A percentile compares a stretch with the other conserved stretches of the same genome.
phyloP scores from a whole-genome alignment of 2,797 vertebrate species.

The Spondyliosoma cantharus region DNA sequence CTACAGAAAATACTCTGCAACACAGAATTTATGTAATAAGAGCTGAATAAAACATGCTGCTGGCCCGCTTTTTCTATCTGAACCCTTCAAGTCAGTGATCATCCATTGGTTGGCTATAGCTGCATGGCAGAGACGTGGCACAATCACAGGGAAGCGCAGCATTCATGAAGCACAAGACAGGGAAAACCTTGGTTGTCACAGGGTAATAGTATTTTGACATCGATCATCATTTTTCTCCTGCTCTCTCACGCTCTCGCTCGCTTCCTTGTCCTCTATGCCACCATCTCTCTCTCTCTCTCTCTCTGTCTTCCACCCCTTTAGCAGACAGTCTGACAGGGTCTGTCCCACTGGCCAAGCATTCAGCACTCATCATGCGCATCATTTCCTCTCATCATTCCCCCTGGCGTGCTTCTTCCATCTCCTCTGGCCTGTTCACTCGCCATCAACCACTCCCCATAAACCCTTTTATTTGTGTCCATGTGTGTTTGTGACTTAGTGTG shows the following conservation, averaged over 20 bases:
- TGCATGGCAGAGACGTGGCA: slow-evolving; percentile 26
- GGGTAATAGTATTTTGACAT: slow-evolving; percentile 71
- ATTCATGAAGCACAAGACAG: slow-evolving; percentile 45
- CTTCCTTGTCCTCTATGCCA: slow-evolving; percentile 54
- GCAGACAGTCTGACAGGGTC: slow-evolving; percentile 77
- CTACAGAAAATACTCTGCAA: slow-evolving; percentile 70
- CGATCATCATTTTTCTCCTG: slow-evolving; percentile 51
- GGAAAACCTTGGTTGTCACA: slow-evolving; percentile 57
- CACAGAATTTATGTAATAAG: slow-evolving; percentile 75
- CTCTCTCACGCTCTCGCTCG: slow-evolving; percentile 48
- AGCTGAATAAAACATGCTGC: slow-evolving; percentile 80
- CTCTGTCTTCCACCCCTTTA: slow-evolving; percentile 72
- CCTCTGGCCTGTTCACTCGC: slow-evolving; percentile 68
- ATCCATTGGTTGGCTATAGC: slow-evolving; percentile 20
- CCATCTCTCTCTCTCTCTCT: slow-evolving; percentile 35
- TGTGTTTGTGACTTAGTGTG: slow-evolving; percentile 22
- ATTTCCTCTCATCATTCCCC: slow-evolving; percentile 81
- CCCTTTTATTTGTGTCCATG: slow-evolving; percentile 50
- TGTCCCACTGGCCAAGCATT: slow-evolving; percentile 82
- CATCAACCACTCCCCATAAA: slow-evolving; percentile 64
- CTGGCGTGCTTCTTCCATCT: slow-evolving; percentile 75
- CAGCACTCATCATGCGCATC: slow-evolving; percentile 84
- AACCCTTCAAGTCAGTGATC: slow-evolving; percentile 62
- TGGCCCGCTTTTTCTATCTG: slow-evolving; percentile 61
- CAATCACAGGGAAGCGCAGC: slow-evolving; percentile 29